Evolutionary conservation across 1,140 invertebrate genomes (phyloP).

Genomic region (Pogonognathellus flavescens): DNA sequence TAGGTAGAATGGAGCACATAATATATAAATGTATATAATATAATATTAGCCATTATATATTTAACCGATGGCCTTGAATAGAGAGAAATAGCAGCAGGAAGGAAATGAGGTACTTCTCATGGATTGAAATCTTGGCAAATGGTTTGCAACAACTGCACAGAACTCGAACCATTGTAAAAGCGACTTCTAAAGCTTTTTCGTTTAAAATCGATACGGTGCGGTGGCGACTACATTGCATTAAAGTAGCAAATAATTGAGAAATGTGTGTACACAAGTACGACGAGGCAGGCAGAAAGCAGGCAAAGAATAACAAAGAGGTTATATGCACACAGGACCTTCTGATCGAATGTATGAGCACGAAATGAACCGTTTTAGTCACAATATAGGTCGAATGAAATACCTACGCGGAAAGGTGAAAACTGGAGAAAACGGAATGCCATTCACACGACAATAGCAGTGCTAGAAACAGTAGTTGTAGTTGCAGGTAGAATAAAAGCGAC

Average conservation of each 20-base stretch:
- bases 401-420: not conserved
- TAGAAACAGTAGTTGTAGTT: too few relatives aligned
- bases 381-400: constrained; percentile 8
- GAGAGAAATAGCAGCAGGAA: too few relatives aligned
- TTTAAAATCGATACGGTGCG: constrained; percentile 3
- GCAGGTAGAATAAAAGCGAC: too few relatives aligned
- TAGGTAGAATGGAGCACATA: too few relatives aligned
- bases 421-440: too few relatives aligned
- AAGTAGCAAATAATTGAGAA: constrained; percentile 3
- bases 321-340: not conserved
- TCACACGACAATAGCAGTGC: too few relatives aligned
- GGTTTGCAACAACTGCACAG: too few relatives aligned
- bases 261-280: not conserved
- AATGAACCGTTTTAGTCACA: not conserved
- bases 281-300: not conserved
- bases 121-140: too few relatives aligned
- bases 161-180: not conserved
- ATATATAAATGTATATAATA: too few relatives aligned
- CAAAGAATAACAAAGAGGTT: not conserved
- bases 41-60: too few relatives aligned
- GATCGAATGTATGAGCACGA: not conserved
- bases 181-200: not conserved
- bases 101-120: too few relatives aligned
- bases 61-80: too few relatives aligned
- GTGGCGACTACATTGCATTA: not conserved